phyloP scores from a whole-genome alignment of 1,140 invertebrate genomes.

The Leptinotarsa texana region DNA sequence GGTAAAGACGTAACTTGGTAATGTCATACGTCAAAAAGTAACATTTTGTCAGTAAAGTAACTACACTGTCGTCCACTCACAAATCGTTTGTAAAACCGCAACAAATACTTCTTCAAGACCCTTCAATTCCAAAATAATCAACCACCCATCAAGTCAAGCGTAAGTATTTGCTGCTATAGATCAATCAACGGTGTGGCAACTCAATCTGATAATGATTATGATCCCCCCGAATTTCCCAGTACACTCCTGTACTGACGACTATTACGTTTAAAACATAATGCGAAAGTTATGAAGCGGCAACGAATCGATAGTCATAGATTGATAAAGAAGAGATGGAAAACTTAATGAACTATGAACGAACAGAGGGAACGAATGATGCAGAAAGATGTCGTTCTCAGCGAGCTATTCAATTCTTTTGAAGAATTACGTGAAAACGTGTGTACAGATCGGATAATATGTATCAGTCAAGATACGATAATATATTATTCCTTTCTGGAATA shows the following conservation, averaged over 20 bases:
- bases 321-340: conserved; percentile 51
- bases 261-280: conserved; percentile 20
- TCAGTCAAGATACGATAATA: too few relatives aligned
- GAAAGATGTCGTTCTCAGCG: conserved; percentile 39
- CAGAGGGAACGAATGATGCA: conserved; percentile 48
- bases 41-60: too few relatives aligned
- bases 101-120: too few relatives aligned
- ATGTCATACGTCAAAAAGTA: too few relatives aligned
- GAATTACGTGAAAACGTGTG: not conserved
- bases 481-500: too few relatives aligned
- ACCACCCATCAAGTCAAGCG: too few relatives aligned
- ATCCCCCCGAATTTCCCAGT: not conserved
- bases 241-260: not conserved
- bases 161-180: too few relatives aligned
- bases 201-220: not conserved
- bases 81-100: too few relatives aligned
- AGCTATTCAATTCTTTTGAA: conserved; percentile 14
- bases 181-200: too few relatives aligned
- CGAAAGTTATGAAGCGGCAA: conserved; percentile 15
- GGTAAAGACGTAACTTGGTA: too few relatives aligned
- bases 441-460: not conserved
- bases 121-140: too few relatives aligned
- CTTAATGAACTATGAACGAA: conserved; percentile 51
- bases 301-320: conserved; percentile 48
- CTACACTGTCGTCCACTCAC: too few relatives aligned